These are phyloP conservation scores for Phenacoccus solenopsis DNA, from an alignment of 1,140 invertebrate genomes.

Conservation along the genomic window DNA sequence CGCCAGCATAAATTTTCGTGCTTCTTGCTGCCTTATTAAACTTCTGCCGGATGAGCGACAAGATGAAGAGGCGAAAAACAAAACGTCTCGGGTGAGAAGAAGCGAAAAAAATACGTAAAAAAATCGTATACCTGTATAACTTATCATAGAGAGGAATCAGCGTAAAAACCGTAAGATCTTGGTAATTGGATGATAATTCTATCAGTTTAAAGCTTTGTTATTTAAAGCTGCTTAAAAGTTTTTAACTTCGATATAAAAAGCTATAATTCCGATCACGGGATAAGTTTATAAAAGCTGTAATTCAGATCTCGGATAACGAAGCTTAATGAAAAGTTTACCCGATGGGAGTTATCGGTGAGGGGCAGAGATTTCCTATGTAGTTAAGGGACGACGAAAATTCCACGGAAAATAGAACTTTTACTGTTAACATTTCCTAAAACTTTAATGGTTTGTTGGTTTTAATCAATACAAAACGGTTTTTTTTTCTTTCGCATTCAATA, in stretches of 20 bases:
- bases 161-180: background rate
- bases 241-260: slow-evolving; percentile 3
- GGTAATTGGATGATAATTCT: slow-evolving; percentile 2
- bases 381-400: background rate
- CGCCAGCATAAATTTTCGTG: background rate
- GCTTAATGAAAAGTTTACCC: slow-evolving; percentile 1
- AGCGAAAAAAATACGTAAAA: background rate
- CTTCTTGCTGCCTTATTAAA: too few species aligned
- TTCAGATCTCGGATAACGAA: slow-evolving; percentile 1
- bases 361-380: background rate
- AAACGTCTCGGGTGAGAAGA: background rate
- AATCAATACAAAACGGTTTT: background rate
- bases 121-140: background rate
- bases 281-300: background rate
- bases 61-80: background rate
- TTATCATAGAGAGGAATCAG: too few species aligned
- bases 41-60: background rate
- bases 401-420: background rate
- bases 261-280: background rate
- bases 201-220: background rate
- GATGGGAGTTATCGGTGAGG: background rate
- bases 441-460: slow-evolving; percentile 3
- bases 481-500: background rate
- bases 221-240: slow-evolving; percentile 3
- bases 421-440: slow-evolving; percentile 2